Base-by-base conservation (phyloP, 2,888 invertebrate genomes). In the Mechanitis messenoides region DNA sequence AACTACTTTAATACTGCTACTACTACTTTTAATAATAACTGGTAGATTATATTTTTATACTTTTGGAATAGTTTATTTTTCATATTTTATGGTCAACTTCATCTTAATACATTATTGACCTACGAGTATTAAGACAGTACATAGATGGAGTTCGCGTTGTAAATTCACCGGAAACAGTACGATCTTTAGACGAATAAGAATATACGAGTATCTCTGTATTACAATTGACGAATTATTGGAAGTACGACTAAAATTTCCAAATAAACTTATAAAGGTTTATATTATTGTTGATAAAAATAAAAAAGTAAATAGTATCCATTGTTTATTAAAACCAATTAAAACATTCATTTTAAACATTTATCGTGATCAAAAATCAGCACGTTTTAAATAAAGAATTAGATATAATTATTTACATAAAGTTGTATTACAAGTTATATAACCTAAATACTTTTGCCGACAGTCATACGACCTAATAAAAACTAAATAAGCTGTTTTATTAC, bases 281-380 rank as follows among this genome's bases (percentile, higher is more conserved):
- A 3, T 9, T 20, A 33, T 11, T 20, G 20, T 38, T 47, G 20
- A 3, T 11, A 12, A 42, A 50, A 54, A 60, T 56, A 60, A 62
- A 65, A 35, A 55, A 46, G 46, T 31, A 56, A 33, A 28, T 55
- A 74, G 77, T 74, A 83, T 81, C 76, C 80, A 75, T 81, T 80
- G 71, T 86, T 85, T 85, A 85, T 83, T 86, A 72, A 80, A 85
- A 80, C 78, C 70, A 80, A 79, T 79, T 74, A 71, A 78, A 81
- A 85, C 84, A 83, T 81, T 78, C 79, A 84, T 50, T 67, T 67
- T 56, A 59, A 57, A 65, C 60, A 60, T 58, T 63, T 60, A 61
- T 56, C 33, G 47, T 58, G 50, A 62, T 55, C 56, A 63, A 47
- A 56, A 64, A 71, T 66, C 59, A 59, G 61, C 59, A 58, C 54